These are phyloP conservation scores for Pyxicephalus adspersus DNA, from an alignment of 2,113 vertebrate genomes.

Conservation along the genomic window DNA sequence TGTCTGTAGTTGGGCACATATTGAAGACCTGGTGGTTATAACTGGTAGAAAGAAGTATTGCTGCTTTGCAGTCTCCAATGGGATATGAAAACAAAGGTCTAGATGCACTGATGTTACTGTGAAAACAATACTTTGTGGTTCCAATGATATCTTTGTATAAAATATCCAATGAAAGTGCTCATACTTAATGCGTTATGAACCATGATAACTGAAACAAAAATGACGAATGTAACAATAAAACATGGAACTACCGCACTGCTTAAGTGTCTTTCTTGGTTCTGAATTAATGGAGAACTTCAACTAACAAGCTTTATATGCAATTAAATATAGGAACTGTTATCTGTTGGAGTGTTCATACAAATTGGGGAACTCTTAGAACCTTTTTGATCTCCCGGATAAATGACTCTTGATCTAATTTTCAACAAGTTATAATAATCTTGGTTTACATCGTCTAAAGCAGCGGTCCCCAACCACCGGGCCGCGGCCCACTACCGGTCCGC, in stretches of 20 bases:
- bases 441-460: too few species aligned
- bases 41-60: slow-evolving; percentile 15
- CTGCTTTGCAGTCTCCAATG: slow-evolving; percentile 4
- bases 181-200: slow-evolving; percentile 25
- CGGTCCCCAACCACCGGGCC: too few species aligned
- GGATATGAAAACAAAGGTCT: slow-evolving; percentile 23
- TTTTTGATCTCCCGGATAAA: too few species aligned
- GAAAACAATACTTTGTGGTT: slow-evolving; percentile 44
- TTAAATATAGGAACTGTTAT: too few species aligned
- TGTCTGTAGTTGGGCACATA: neutral
- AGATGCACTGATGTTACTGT: slow-evolving; percentile 43
- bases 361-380: too few species aligned
- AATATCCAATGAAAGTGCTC: slow-evolving; percentile 16
- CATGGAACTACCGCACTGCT: neutral
- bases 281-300: too few species aligned
- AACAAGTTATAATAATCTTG: too few species aligned
- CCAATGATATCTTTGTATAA: slow-evolving; percentile 14
- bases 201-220: slow-evolving; percentile 19
- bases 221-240: slow-evolving; percentile 55
- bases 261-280: neutral
- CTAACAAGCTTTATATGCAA: too few species aligned
- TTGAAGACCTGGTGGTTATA: neutral
- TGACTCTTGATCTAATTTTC: too few species aligned
- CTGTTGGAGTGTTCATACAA: too few species aligned
- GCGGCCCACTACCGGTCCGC: too few species aligned